phyloP scores from a whole-genome alignment of 2,888 invertebrate genomes.

The Drosophila peninsularis region DNA sequence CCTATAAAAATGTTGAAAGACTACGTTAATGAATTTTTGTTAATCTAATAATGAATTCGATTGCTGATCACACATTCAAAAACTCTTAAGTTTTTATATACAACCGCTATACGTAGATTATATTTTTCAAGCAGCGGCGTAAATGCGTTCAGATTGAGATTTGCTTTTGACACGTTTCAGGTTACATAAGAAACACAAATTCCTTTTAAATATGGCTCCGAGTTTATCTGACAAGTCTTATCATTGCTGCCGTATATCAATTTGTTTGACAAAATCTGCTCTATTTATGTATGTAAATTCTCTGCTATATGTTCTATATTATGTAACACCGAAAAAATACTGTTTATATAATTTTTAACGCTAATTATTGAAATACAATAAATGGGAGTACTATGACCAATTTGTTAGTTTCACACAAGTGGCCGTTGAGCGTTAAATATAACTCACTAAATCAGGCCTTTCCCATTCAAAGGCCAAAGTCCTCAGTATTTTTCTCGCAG shows the following conservation, averaged over 20 bases:
- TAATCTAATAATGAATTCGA: no score
- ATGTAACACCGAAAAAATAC: no score
- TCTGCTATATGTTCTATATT: neutral
- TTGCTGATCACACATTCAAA: no score
- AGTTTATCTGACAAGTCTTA: slow-evolving; percentile 1
- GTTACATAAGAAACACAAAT: neutral
- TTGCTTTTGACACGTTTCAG: neutral
- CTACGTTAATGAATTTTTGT: no score
- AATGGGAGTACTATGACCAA: neutral
- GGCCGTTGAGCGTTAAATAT: slow-evolving; percentile 11
- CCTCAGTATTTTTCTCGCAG: slow-evolving; percentile 41
- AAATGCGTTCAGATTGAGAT: neutral
- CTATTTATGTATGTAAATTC: neutral
- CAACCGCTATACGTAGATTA: neutral
- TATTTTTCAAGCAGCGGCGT: neutral
- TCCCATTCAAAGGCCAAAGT: neutral
- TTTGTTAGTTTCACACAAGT: neutral
- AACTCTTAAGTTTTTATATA: neutral
- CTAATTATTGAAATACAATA: no score
- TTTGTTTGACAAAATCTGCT: neutral
- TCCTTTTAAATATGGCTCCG: neutral
- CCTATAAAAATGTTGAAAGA: no score
- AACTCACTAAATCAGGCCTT: neutral
- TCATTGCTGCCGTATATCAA: neutral
- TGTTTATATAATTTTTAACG: no score